Percentiles rank a stretch among this genome's conserved stretches.
Evolutionary conservation across 2,888 invertebrate genomes (phyloP).

Genomic region (Patella caerulea): DNA sequence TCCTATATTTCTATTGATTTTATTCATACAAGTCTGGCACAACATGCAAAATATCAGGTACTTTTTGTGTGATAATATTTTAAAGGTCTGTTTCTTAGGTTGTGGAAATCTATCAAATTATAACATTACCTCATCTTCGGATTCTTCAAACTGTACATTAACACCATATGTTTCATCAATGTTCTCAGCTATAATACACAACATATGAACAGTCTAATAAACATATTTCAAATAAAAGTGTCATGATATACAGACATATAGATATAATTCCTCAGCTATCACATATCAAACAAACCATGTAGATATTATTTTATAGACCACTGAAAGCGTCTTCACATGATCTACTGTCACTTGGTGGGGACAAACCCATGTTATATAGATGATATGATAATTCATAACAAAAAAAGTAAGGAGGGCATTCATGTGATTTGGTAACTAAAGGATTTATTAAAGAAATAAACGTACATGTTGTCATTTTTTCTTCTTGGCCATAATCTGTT

Average conservation of each 20-base stretch:
- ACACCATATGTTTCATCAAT: conserved; percentile 99
- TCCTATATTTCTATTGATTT: too few relatives aligned
- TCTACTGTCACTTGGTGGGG: not conserved
- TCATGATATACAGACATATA: too few relatives aligned
- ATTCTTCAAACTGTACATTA: conserved; percentile 99
- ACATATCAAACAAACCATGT: too few relatives aligned
- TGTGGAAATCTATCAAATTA: not conserved
- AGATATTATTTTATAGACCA: too few relatives aligned
- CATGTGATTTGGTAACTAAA: not conserved
- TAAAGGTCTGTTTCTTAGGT: too few relatives aligned
- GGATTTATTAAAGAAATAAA: not conserved
- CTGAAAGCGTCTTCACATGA: too few relatives aligned
- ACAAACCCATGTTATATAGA: not conserved
- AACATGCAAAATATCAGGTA: too few relatives aligned
- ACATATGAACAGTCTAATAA: not conserved
- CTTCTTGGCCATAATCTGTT: conserved; percentile 83
- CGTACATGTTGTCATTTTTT: conserved; percentile 74
- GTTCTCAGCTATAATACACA: conserved; percentile 79
- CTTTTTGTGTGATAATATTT: too few relatives aligned
- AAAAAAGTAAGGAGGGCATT: not conserved
- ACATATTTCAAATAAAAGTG: too few relatives aligned
- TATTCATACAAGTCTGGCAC: too few relatives aligned
- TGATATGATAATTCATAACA: not conserved
- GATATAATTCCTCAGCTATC: too few relatives aligned
- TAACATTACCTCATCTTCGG: conserved; percentile 86